These are phyloP conservation scores for Ceryle rudis DNA, from an alignment of 2,797 vertebrate species.

Conservation along the genomic window DNA sequence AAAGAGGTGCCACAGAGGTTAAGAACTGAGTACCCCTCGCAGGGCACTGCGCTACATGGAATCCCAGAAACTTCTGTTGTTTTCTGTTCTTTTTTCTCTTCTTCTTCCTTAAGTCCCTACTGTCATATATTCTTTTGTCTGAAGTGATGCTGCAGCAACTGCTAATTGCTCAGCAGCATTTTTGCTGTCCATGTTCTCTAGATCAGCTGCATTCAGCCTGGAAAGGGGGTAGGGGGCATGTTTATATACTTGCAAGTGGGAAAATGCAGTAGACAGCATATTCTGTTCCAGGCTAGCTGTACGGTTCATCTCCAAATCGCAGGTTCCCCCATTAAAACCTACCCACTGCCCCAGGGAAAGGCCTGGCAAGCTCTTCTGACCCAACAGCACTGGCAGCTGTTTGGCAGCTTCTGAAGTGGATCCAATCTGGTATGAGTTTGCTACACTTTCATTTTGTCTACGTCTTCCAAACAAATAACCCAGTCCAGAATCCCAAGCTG, in stretches of 20 bases:
- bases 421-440: slow-evolving; percentile 77
- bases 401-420: slow-evolving; percentile 75
- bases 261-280: slow-evolving; percentile 55
- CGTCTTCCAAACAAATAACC: slow-evolving; percentile 67
- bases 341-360: slow-evolving; percentile 40
- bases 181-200: background rate
- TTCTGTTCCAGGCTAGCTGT: slow-evolving; percentile 43
- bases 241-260: background rate
- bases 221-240: background rate
- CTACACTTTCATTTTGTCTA: slow-evolving; percentile 75
- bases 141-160: slow-evolving; percentile 30
- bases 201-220: slow-evolving; percentile 43
- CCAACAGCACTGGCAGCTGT: slow-evolving; percentile 74
- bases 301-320: slow-evolving; percentile 43
- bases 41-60: background rate
- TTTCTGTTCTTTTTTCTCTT: background rate
- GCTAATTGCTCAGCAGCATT: background rate
- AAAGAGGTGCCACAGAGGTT: background rate
- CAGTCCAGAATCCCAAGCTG: slow-evolving; percentile 74
- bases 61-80: background rate
- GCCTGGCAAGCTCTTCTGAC: slow-evolving; percentile 64
- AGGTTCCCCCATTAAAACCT: slow-evolving; percentile 40
- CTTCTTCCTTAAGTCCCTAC: background rate
- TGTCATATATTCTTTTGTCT: background rate
- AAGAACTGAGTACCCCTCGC: background rate